phyloP scores from a whole-genome alignment of 2,797 vertebrate genomes.

The Threskiornis aethiopicus region DNA sequence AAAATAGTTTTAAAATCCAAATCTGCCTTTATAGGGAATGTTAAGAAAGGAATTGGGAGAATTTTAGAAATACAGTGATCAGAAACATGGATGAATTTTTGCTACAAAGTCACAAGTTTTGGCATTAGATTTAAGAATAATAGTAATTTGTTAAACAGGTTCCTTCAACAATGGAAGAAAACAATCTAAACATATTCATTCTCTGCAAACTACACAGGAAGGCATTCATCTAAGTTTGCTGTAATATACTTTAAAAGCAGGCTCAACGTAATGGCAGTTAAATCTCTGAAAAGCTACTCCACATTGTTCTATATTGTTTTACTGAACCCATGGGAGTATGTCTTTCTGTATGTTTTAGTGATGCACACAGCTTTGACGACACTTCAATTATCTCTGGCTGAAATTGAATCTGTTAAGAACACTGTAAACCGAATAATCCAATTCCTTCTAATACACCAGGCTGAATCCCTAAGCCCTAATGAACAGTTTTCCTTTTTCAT shows the following conservation, averaged over 20 bases:
- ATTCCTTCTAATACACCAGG: constrained; percentile 55
- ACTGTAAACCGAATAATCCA: constrained; percentile 61
- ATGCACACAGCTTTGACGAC: constrained; percentile 38
- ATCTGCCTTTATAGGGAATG: not conserved
- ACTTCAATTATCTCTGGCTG: constrained; percentile 51
- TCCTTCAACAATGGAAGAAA: not conserved
- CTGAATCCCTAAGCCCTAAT: constrained; percentile 60
- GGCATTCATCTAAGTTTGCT: not conserved
- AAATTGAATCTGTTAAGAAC: constrained; percentile 71
- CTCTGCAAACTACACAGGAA: not conserved
- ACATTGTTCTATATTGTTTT: constrained; percentile 31
- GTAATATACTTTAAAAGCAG: not conserved
- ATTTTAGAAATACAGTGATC: not conserved
- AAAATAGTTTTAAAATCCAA: not conserved
- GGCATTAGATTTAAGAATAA: not conserved
- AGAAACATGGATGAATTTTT: not conserved
- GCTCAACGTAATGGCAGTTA: not conserved
- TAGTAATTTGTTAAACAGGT: not conserved
- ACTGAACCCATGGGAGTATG: constrained; percentile 22
- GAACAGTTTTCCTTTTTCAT: constrained; percentile 57
- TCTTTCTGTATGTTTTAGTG: constrained; percentile 39
- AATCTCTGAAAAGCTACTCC: constrained; percentile 34
- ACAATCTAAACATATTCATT: not conserved
- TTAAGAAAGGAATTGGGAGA: not conserved
- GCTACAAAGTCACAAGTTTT: not conserved